Base-by-base conservation (phyloP, 2,888 invertebrate genomes). In the Ceriagrion tenellum region DNA sequence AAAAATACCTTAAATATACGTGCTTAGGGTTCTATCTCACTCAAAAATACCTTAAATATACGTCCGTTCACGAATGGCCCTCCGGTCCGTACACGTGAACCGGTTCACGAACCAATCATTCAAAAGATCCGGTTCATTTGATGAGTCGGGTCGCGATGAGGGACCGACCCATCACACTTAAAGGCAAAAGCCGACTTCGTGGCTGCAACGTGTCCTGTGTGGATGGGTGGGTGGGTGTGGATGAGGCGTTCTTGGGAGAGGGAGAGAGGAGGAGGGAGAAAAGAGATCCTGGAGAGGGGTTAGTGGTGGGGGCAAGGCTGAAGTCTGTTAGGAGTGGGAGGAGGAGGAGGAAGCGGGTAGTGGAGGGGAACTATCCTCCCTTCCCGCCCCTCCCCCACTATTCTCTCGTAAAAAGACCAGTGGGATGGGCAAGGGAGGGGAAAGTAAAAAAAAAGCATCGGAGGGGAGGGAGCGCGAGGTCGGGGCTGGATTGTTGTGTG, bases 161-260 rank as follows among this genome's bases (percentile, higher is more conserved):
- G 4, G 59, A 59, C 18, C 59, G 59, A 59, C 59, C 59, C 59
- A 55, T 55, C 55, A 20, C 59, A 20, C 59, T 20, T 8, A 8
- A 8, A 88, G 47, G 88, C 88, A 47, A 47, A 47, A 40, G 13
- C 55, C 55, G 93, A 93, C 93, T 93, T 47, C 47, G 93, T 93
- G 93, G 63, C 93, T 69, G 81, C 81, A 35, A 89, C 89, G 89
- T 89, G 89, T 89, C 89, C 89, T 23, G 69, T 91, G 16, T 30
- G 10, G 23, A 30, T n/a, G 23, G 26, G 93, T 47, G 93, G 63
- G 63, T 23, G 93, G 69, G 59, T 56, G 56, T n/a, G 90, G 90
- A 90, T 90, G 90, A 56, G 56, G 59, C 16, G 69, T 26, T 69
- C 90, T 8, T 26, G 26, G 40, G 8, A 12, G 59, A 3, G 47